These are phyloP conservation scores for Taphrorychus bicolor DNA, from an alignment of 2,888 invertebrate genomes.

Conservation along the genomic window DNA sequence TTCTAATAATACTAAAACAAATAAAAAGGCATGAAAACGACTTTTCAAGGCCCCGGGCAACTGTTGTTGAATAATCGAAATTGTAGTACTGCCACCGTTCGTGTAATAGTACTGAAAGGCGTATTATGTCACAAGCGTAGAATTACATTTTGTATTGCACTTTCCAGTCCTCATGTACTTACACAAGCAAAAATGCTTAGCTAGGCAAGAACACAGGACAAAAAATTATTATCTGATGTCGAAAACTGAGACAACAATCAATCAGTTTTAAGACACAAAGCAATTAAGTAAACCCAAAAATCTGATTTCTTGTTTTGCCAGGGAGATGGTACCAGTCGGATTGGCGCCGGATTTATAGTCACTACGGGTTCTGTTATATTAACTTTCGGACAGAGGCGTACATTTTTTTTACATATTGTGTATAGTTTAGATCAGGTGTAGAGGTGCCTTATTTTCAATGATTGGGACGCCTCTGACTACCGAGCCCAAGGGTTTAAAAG, in stretches of 20 bases:
- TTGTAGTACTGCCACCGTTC: no score
- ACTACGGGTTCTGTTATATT: neutral
- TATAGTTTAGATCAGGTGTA: neutral
- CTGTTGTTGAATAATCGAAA: no score
- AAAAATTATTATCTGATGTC: neutral
- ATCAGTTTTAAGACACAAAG: slow-evolving; percentile 19
- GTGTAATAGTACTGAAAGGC: no score
- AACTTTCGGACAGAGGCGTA: neutral
- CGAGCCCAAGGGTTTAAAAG: slow-evolving; percentile 38
- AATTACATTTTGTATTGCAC: no score
- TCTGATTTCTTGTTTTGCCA: slow-evolving; percentile 17
- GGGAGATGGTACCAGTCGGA: slow-evolving; percentile 35
- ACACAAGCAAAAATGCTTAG: no score
- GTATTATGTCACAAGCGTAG: no score
- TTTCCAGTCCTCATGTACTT: no score
- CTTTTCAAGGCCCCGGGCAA: no score
- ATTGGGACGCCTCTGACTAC: neutral
- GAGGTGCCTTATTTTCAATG: neutral
- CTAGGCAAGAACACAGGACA: no score
- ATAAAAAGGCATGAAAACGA: no score
- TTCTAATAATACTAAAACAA: no score
- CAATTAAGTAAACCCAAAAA: slow-evolving; percentile 18
- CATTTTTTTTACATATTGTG: neutral
- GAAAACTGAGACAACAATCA: slow-evolving; percentile 13
- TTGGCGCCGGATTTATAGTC: slow-evolving; percentile 39